Percentiles rank a stretch among this genome's conserved stretches.
These are phyloP conservation scores for Salminus brasiliensis DNA, from an alignment of 2,113 vertebrate species.

Conservation along the genomic window DNA sequence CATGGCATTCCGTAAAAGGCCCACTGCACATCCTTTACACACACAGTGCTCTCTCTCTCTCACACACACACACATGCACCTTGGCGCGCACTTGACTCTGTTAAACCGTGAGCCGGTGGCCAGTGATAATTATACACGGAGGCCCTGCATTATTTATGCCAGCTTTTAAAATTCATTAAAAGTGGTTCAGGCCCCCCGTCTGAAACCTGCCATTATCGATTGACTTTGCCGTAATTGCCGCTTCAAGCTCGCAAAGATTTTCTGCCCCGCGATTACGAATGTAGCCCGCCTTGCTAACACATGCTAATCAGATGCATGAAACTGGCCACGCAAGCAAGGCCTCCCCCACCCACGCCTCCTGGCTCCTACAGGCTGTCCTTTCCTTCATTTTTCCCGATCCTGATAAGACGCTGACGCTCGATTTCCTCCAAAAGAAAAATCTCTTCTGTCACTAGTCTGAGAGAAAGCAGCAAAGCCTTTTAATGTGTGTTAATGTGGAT, in stretches of 20 bases:
- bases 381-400: not conserved
- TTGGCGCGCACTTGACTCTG: constrained; percentile 45
- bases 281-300: constrained; percentile 46
- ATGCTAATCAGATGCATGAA: constrained; percentile 64
- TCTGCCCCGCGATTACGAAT: constrained; percentile 70
- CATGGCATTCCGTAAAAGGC: constrained; percentile 12
- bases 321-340: constrained; percentile 58
- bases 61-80: not conserved
- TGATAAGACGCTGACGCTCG: not conserved
- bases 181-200: constrained; percentile 67
- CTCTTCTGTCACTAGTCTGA: not conserved
- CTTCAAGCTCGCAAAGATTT: constrained; percentile 75
- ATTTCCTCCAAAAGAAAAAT: not conserved
- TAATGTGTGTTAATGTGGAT: constrained; percentile 29
- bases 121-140: constrained; percentile 68
- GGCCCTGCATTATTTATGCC: constrained; percentile 76
- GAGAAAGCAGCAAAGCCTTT: constrained; percentile 28
- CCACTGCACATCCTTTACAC: not conserved
- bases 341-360: constrained; percentile 42
- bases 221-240: constrained; percentile 77
- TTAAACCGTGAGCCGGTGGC: constrained; percentile 64
- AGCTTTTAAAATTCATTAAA: constrained; percentile 76
- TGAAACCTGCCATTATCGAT: constrained; percentile 78
- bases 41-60: no score
- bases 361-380: not conserved